Conservation (phyloP, 2,797 vertebrate species). For the Tiaroga cobitis region DNA sequence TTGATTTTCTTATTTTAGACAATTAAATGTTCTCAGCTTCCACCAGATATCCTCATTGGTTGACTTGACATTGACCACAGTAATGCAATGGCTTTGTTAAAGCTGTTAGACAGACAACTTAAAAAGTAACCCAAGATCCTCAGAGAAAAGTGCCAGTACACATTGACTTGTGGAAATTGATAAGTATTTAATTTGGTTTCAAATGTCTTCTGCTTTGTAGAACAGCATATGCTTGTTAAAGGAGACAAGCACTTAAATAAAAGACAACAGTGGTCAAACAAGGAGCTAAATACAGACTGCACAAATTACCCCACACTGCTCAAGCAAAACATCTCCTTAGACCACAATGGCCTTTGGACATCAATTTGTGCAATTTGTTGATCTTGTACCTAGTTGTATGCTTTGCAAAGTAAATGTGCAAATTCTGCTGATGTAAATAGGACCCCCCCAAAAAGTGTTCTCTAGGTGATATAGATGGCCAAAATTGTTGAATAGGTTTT, state of each 20-base stretch:
- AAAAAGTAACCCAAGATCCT: constrained; percentile 52
- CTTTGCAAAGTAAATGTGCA: not conserved
- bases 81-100: constrained; percentile 64
- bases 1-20: constrained; percentile 70
- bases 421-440: not conserved
- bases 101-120: constrained; percentile 68
- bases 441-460: not conserved
- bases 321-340: not conserved
- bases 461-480: not conserved
- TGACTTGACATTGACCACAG: constrained; percentile 67
- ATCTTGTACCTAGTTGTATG: not conserved
- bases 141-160: not conserved
- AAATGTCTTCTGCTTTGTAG: not conserved
- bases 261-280: not conserved
- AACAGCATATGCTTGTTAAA: constrained; percentile 19
- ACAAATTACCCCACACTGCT: not conserved
- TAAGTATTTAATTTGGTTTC: not conserved
- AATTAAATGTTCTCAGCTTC: constrained; percentile 66
- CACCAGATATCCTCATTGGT: constrained; percentile 55
- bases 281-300: not conserved
- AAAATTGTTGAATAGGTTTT: not conserved
- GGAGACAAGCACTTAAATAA: not conserved
- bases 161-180: constrained; percentile 3
- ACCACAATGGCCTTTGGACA: not conserved
- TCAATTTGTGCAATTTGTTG: not conserved